Conservation (phyloP, 2,797 vertebrate genomes). For the Peromyscus aztecus region DNA sequence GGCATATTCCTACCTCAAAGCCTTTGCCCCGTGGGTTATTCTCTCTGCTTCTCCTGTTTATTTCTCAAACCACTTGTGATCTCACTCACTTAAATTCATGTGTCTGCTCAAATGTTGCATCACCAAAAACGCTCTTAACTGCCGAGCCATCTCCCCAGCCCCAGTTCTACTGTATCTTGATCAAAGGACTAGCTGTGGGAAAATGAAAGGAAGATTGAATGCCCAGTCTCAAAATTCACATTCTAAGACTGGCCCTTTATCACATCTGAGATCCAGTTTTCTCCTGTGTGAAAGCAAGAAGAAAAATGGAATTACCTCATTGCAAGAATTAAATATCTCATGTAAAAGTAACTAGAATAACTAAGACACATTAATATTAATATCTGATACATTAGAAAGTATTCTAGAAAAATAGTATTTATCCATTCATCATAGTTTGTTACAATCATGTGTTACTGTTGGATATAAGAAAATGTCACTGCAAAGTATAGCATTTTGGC, state of each 20-base stretch:
- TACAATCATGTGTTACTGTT: neutral
- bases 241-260: neutral
- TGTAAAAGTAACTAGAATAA: neutral
- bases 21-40: neutral
- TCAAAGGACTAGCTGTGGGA: neutral
- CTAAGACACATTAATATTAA: neutral
- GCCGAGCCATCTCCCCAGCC: too few species aligned
- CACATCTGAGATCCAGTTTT: neutral
- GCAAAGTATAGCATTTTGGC: neutral
- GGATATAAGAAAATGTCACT: neutral
- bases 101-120: neutral
- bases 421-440: neutral
- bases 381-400: neutral
- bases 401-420: neutral
- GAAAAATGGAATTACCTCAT: neutral
- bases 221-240: neutral
- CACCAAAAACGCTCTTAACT: neutral
- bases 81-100: neutral
- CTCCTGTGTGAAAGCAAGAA: neutral
- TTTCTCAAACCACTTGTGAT: neutral
- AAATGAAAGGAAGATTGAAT: slow-evolving; percentile 1
- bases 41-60: neutral
- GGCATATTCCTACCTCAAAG: neutral
- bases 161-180: slow-evolving; percentile 6
- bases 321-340: slow-evolving; percentile 19